phyloP scores from a whole-genome alignment of 2,797 vertebrate genomes.

The Pangasius krempfi region DNA sequence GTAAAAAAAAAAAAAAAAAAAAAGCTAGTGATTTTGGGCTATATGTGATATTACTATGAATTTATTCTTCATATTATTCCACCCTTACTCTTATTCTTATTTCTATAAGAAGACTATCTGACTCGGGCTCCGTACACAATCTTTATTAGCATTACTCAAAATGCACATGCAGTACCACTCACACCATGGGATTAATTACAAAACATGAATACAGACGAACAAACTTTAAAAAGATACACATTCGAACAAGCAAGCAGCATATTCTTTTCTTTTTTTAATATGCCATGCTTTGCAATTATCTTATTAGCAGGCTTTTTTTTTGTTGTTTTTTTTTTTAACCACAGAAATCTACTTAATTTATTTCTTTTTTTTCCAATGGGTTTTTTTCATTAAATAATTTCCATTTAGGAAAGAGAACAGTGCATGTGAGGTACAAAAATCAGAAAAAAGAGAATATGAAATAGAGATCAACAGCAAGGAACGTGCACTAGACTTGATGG shows the following conservation, averaged over 20 bases:
- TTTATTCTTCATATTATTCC: not conserved
- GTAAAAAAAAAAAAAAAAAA: too few relatives aligned
- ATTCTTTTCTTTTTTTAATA: not conserved
- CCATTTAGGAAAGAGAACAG: not conserved
- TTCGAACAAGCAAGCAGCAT: slow-evolving; percentile 5
- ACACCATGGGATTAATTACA: slow-evolving; percentile 73
- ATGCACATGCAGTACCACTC: slow-evolving; percentile 60
- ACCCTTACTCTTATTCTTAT: not conserved
- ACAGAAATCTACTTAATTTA: not conserved
- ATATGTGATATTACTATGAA: not conserved
- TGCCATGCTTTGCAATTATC: not conserved
- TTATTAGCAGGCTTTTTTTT: not conserved
- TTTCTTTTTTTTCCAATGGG: not conserved
- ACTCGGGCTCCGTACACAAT: slow-evolving; percentile 53
- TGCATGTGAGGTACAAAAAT: not conserved
- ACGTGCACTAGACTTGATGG: not conserved
- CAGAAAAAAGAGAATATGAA: not conserved
- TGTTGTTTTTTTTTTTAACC: not conserved
- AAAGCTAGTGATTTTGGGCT: not conserved
- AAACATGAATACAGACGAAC: slow-evolving; percentile 63
- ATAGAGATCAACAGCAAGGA: not conserved
- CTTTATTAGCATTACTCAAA: slow-evolving; percentile 67
- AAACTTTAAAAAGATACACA: slow-evolving; percentile 42
- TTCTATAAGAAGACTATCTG: slow-evolving; percentile 8
- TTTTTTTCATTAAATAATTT: not conserved